Evolutionary conservation across 2,113 vertebrate genomes (phyloP).

Genomic region (Neolamprologus toae): DNA sequence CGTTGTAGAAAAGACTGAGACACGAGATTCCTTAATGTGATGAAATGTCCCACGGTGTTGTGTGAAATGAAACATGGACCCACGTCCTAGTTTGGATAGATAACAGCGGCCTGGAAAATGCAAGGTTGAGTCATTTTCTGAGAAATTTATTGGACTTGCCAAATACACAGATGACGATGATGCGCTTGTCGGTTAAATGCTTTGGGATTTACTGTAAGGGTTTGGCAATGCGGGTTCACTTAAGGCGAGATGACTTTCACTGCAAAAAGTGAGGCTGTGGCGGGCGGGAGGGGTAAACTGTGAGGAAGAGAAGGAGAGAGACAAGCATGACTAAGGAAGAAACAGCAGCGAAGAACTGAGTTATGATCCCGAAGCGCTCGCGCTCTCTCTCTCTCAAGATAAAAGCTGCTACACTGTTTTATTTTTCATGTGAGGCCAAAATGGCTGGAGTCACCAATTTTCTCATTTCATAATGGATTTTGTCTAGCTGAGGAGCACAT

Average conservation of each 20-base stretch:
- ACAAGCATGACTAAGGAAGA: not conserved
- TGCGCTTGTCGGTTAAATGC: not conserved
- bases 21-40: not conserved
- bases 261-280: not conserved
- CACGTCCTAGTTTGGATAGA: not conserved
- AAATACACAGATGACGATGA: not conserved
- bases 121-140: not conserved
- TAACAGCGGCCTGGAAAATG: not conserved
- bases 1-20: not conserved
- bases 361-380: not conserved
- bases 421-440: not conserved
- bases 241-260: not conserved
- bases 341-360: not conserved
- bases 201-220: not conserved
- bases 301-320: not conserved
- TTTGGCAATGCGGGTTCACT: not conserved
- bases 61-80: not conserved
- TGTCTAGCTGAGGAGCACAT: not conserved
- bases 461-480: conserved; percentile 10
- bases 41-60: not conserved
- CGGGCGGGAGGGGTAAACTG: not conserved
- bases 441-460: not conserved
- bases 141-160: not conserved
- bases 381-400: not conserved
- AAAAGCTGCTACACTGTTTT: not conserved